These are phyloP conservation scores for Podocnemis expansa DNA, from an alignment of 2,113 vertebrate species.

Conservation along the genomic window DNA sequence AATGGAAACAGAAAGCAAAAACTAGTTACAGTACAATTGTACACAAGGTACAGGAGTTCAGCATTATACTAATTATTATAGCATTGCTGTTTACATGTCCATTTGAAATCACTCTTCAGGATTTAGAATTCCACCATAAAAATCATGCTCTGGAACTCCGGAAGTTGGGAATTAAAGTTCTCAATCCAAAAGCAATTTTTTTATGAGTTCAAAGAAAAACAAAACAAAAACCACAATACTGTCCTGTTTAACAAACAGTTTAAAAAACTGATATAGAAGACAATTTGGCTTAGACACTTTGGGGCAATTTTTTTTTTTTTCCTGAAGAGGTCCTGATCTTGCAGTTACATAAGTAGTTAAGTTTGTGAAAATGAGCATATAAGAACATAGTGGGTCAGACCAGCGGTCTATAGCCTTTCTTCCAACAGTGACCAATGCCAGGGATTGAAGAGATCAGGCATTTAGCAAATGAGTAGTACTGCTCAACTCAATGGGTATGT, in stretches of 20 bases:
- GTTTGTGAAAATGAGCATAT: background rate
- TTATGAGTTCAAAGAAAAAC: background rate
- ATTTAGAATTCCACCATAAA: background rate
- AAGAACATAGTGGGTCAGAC: background rate
- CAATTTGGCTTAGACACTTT: background rate
- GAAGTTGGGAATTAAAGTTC: conserved; percentile 28
- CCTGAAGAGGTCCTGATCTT: background rate
- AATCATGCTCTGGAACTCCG: conserved; percentile 5
- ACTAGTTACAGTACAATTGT: background rate
- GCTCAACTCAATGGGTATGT: background rate
- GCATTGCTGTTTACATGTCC: background rate
- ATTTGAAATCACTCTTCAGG: background rate
- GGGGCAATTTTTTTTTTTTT: background rate
- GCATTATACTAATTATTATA: conserved; percentile 23
- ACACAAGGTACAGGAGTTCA: background rate
- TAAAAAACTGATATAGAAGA: background rate
- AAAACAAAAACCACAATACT: background rate
- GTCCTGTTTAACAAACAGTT: background rate
- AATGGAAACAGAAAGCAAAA: background rate
- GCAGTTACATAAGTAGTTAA: background rate
- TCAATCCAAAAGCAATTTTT: conserved; percentile 11
- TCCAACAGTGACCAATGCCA: background rate
- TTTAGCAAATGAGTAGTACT: background rate
- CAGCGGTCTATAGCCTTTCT: background rate
- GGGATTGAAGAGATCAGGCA: background rate